Base-by-base conservation (phyloP, 2,113 vertebrate genomes). In the Megaceryle maxima region DNA sequence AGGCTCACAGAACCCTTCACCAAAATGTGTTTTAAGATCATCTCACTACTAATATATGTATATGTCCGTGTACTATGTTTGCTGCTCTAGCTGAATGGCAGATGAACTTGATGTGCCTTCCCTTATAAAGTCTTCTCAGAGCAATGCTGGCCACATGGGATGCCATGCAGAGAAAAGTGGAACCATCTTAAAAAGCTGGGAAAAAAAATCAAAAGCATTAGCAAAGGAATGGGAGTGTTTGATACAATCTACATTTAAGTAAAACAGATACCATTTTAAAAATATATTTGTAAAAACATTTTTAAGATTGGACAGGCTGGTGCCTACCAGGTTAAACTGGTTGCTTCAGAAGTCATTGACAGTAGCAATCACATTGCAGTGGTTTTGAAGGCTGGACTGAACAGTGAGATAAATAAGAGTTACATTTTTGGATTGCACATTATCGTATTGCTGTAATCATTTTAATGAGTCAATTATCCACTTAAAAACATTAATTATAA, bases 401-500 rank as follows among this genome's bases (percentile, higher is more conserved):
- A 33, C n/a, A 55, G 44, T 1, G 0, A 73, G 62, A 59, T 83
- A 85, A 91, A 51, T 66, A 73, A 46, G 50, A 91, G 56, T 24
- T 69, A 44, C 7, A 11, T 67, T 77, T 96, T 85, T 94, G 12
- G 21, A 53, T 92, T 92, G 29, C 67, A 60, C 62, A 68, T 92
- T 83, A 74, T 69, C 67, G 41, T 74, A 44, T 69, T 91, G 37
- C 66, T 88, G 25, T 94, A 83, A 87, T 92, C 73, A 91, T 22
- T 33, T 78, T 64, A 91, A 92, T 78, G 69, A 72, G 39, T 21
- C 55, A 55, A 88, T 95, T 92, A 92, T 44, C 86, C 64, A 88
- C 83, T 96, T 83, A 67, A 17, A 89, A 60, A 89, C 84, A 91
- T 91, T 75, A 95, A 88, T 96, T 92, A 73, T 72, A 53, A 83